These are phyloP conservation scores for Callipepla squamata DNA, from an alignment of 2,113 vertebrate genomes.

Conservation along the genomic window DNA sequence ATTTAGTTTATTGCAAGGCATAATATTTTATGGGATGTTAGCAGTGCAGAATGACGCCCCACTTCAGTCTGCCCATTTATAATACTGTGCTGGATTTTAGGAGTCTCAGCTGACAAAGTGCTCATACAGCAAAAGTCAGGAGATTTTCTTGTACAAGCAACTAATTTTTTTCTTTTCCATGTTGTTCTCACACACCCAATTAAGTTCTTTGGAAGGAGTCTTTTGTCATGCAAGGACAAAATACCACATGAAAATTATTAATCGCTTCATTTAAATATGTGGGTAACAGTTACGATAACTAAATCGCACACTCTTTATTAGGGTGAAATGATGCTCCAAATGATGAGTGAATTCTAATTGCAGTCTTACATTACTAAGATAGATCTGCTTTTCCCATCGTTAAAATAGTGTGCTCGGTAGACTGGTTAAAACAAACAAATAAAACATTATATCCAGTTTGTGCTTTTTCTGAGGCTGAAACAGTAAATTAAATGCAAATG, in stretches of 20 bases:
- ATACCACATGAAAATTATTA: neutral
- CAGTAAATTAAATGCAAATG: neutral
- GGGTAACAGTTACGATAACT: neutral
- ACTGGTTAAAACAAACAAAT: neutral
- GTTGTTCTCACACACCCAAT: neutral
- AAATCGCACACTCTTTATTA: neutral
- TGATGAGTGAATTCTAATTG: neutral
- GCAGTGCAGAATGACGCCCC: neutral
- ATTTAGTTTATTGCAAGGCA: neutral
- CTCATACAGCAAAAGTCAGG: neutral
- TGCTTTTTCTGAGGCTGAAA: neutral
- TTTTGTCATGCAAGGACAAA: neutral
- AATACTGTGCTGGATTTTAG: neutral
- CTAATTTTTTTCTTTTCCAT: neutral
- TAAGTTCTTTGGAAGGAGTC: neutral
- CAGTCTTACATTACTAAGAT: neutral
- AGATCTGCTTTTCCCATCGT: neutral
- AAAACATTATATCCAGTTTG: neutral
- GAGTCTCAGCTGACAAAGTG: neutral
- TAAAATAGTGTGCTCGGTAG: neutral
- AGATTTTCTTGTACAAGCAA: neutral
- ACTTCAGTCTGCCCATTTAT: neutral
- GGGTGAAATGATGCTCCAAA: neutral
- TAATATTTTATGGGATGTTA: neutral
- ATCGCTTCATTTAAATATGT: neutral